Base-by-base conservation (phyloP, 2,888 invertebrate genomes). In the Sabellastarte sp. region DNA sequence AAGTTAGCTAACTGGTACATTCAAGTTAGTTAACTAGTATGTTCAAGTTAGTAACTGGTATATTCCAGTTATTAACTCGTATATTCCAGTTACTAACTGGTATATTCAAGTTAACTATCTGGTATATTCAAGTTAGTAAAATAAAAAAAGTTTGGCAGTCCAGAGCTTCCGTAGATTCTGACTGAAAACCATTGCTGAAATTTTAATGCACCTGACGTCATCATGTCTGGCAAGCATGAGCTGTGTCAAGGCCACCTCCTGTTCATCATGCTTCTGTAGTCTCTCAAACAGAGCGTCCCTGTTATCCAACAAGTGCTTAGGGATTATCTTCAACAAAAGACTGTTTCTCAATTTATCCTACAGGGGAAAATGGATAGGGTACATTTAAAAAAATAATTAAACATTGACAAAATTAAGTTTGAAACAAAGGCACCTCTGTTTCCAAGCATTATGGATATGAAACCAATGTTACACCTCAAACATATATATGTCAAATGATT, bases 241-340 rank as follows among this genome's bases (percentile, higher is more conserved):
- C 28, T 65, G 51, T 31, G 65, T 63, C 32, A 65, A 68, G n/a
- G 31, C 50, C n/a, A 10, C 41, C n/a, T 56, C 32, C 2, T 51
- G 32, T n/a, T 60, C 58, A 24, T 65, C 63, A 28, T 58, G 52
- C 10, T 10, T 20, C 20, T 20, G 41, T 71, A 80, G 73, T 53
- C 75, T 76, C 62, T 68, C 65, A 1, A 79, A 66, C 50, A 76
- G 75, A 62, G 73, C 70, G 65, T 78, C 78, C 70, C 80, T 78
- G 59, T 76, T 73, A 15, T 75, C 72, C 66, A 79, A 73, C 50
- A 80, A 68, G 63, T 78, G 77, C 33, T 71, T 73, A 1, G 80
- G 81, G 33, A 80, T 77, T 64, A 80, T 77, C 63, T 79, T 80
- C 32, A 74, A 71, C 60, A 81, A 69, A 41, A 80, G 65, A 29